Base-by-base conservation (phyloP, 1,140 invertebrate genomes). In the Drosophila watanabei region DNA sequence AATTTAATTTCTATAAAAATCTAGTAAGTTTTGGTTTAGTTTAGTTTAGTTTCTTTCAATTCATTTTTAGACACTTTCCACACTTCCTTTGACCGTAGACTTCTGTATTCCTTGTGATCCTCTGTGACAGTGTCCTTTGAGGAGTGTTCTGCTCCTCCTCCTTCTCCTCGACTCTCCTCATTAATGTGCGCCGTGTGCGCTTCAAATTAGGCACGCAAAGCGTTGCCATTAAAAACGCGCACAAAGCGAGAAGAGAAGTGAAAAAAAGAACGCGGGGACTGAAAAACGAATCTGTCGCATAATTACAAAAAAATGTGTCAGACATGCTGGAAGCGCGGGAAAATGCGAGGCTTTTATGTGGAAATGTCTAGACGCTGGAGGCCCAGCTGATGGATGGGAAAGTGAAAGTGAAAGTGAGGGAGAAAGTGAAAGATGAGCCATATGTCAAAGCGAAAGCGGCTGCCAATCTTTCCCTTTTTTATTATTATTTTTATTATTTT, bases 201-300 rank as follows among this genome's bases (percentile, higher is more conserved):
- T 84, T 77, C 82, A 85, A 85, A 85, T 85, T 85, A 85, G 82
- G 82, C 82, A 85, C 77, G 82, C 82, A 85, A 85, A 85, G 82
- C 82, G 82, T 65, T 81, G 73, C 78, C 82, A 85, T 85, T 85
- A 85, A 85, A 85, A 85, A 63, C 66, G 82, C 64, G 68, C 73
- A 77, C 66, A 79, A 77, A 72, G 73, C 70, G 46, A 60, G 46
- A 58, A 37, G 28, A 59, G 60, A 49, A 54, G 41, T 30, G 41
- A 30, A 48, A 39, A 41, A 32, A 35, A 13, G 41, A 18, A 51
- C 8, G 41, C n/a, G 60, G 57, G 56, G 49, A 66, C 35, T 72
- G 80, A 65, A 78, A 78, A 85, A 73, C 66, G 82, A 85, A 85
- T 85, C 82, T 85, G 82, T 85, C 82, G 82, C 82, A 85, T 85